A percentile compares a stretch with the other conserved stretches of the same genome.
phyloP scores from a whole-genome alignment of 2,888 invertebrate genomes.

The Melipona beecheii region DNA sequence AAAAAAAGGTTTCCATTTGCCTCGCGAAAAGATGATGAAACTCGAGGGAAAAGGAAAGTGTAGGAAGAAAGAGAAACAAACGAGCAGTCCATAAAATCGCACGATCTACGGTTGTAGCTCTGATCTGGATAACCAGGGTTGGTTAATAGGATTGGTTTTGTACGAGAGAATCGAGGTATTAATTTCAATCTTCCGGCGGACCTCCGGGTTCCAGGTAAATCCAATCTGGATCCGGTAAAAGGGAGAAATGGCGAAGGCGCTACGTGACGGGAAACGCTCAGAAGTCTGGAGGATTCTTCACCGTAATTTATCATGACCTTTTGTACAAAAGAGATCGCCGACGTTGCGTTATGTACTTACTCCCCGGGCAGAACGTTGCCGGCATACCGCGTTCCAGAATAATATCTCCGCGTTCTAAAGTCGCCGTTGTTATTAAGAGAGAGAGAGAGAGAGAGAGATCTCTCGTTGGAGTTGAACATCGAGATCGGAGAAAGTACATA shows the following conservation, averaged over 20 bases:
- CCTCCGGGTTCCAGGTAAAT: slow-evolving; percentile 17
- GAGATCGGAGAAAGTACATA: background rate
- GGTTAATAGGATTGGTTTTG: background rate
- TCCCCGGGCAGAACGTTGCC: background rate
- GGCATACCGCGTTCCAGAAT: background rate
- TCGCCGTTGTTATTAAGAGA: background rate
- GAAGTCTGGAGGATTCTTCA: slow-evolving; percentile 30
- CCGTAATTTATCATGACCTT: slow-evolving; percentile 60
- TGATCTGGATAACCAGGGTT: background rate
- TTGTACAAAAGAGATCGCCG: slow-evolving; percentile 32
- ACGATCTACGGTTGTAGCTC: background rate
- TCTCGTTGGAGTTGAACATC: background rate
- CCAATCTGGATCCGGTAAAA: slow-evolving; percentile 49
- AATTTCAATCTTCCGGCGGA: slow-evolving; percentile 36
- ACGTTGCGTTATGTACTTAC: slow-evolving; percentile 19
- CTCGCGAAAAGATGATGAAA: too few species aligned
- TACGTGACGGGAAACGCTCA: slow-evolving; percentile 58
- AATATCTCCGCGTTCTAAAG: slow-evolving; percentile 11
- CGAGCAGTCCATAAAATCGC: background rate
- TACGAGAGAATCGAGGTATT: slow-evolving; percentile 14
- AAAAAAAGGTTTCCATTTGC: too few species aligned
- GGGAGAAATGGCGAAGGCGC: slow-evolving; percentile 26
- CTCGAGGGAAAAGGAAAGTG: too few species aligned
- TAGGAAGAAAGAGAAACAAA: background rate
- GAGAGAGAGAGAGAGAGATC: background rate